Percentiles rank a stretch among this genome's conserved stretches.
These are phyloP conservation scores for Murina feae DNA, from an alignment of 2,113 vertebrate genomes.

Conservation along the genomic window DNA sequence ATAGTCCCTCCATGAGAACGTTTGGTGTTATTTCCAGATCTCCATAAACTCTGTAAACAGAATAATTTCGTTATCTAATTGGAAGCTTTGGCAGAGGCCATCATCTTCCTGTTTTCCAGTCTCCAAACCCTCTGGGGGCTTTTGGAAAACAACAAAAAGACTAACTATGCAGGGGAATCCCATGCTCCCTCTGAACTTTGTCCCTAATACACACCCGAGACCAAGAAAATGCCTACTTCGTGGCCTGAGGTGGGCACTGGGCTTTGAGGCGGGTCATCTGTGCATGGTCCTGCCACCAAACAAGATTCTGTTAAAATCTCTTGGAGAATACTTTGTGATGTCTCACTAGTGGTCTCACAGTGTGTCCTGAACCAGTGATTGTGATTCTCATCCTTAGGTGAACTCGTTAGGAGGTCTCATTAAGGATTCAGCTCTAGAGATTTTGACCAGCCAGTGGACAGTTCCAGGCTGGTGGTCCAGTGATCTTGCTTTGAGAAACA, in stretches of 20 bases:
- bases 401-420: neutral
- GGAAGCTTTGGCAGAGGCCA: neutral
- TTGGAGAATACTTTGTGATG: neutral
- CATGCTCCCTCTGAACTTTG: neutral
- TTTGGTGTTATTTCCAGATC: neutral
- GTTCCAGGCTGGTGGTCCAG: neutral
- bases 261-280: neutral
- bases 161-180: neutral
- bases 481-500: neutral
- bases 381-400: neutral
- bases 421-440: neutral
- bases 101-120: constrained; percentile 6
- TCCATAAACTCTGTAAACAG: neutral
- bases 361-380: neutral
- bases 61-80: constrained; percentile 28
- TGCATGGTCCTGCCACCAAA: neutral
- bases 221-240: neutral
- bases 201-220: neutral
- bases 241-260: neutral
- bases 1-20: neutral
- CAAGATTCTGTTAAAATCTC: neutral
- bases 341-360: neutral
- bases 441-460: neutral
- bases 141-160: neutral
- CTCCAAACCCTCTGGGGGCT: neutral